These are phyloP conservation scores for Hippocampus comes DNA, from an alignment of 2,113 vertebrate species.

Conservation along the genomic window DNA sequence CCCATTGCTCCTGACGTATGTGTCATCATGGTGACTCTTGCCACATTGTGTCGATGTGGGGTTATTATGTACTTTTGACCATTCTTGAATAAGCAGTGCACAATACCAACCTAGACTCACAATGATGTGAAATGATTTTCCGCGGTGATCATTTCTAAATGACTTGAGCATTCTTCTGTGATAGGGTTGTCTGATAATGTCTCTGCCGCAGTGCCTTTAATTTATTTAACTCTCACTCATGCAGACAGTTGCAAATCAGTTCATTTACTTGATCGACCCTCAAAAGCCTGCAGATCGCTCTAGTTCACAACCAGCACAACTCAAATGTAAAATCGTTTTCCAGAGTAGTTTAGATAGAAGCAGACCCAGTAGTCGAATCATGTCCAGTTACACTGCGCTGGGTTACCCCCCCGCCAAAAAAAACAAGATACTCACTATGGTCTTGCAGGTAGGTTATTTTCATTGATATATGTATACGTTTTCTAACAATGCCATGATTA, in stretches of 20 bases:
- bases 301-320: not conserved
- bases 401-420: too few species aligned
- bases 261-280: conserved; percentile 7
- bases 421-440: not conserved
- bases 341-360: not conserved
- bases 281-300: not conserved
- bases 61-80: not conserved
- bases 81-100: not conserved
- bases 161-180: conserved; percentile 1
- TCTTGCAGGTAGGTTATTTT: not conserved
- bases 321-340: not conserved
- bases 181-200: conserved; percentile 1
- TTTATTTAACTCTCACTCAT: conserved; percentile 8
- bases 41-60: not conserved
- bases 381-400: not conserved
- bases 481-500: too few species aligned
- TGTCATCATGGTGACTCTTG: not conserved
- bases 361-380: not conserved
- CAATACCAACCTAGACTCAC: not conserved
- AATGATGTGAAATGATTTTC: not conserved
- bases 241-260: conserved; percentile 9
- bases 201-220: conserved; percentile 12
- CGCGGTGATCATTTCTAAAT: conserved; percentile 4
- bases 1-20: not conserved
- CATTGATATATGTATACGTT: not conserved